Percentiles rank a stretch among this genome's conserved stretches.
Evolutionary conservation across 2,113 vertebrate genomes (phyloP).

Genomic region (Ailurus styani): DNA sequence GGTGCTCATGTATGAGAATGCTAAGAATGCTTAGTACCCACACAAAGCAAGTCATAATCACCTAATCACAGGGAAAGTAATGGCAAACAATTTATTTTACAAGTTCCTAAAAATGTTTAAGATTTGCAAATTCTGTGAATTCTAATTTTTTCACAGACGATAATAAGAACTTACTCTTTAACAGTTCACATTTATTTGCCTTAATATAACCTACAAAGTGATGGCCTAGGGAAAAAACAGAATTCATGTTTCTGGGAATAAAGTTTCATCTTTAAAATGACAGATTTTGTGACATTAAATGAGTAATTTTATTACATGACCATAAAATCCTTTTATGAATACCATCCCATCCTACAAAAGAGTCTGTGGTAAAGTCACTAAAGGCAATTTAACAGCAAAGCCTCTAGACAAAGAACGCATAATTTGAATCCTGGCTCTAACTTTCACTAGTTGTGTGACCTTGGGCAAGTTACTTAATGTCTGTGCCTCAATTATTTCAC

Average conservation of each 20-base stretch:
- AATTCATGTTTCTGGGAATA: neutral
- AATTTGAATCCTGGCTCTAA: neutral
- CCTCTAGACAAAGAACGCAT: neutral
- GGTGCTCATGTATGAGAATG: neutral
- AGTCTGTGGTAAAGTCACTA: neutral
- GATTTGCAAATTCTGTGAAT: conserved; percentile 9
- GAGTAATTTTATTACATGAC: neutral
- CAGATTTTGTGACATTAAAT: neutral
- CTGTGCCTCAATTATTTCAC: neutral
- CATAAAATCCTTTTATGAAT: conserved; percentile 38
- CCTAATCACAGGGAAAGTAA: neutral
- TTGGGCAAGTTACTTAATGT: neutral
- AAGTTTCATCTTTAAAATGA: conserved; percentile 25
- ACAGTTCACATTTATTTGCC: neutral
- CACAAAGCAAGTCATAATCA: neutral
- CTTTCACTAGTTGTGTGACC: neutral
- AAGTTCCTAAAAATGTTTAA: neutral
- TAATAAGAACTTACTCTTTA: neutral
- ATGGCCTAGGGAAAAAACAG: neutral
- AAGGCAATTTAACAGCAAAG: neutral
- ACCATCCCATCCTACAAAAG: neutral
- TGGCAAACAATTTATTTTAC: neutral
- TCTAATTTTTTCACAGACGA: neutral
- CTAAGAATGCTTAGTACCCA: neutral
- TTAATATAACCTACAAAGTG: conserved; percentile 38